A percentile compares a stretch with the other conserved stretches of the same genome.
These are phyloP conservation scores for Drosophila koepferae DNA, from an alignment of 2,888 invertebrate species.

Conservation along the genomic window DNA sequence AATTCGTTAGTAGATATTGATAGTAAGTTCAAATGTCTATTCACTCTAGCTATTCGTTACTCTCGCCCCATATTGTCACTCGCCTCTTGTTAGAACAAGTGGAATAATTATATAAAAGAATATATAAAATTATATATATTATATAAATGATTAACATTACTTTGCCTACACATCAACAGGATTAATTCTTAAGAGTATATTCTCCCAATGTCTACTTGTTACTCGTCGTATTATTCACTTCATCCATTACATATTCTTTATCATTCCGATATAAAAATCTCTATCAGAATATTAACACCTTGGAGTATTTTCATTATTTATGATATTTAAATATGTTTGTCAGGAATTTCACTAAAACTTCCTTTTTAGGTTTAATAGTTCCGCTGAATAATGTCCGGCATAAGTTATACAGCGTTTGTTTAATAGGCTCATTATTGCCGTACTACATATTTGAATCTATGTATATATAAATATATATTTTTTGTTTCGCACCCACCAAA, in stretches of 20 bases:
- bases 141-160: background rate
- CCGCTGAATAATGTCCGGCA: background rate
- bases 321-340: background rate
- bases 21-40: no score
- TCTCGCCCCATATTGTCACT: no score
- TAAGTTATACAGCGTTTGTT: constrained; percentile 1
- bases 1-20: no score
- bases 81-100: no score
- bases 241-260: background rate
- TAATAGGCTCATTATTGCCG: constrained; percentile 8
- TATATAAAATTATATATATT: no score
- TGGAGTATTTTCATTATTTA: background rate
- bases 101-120: no score
- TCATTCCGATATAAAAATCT: background rate
- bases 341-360: background rate
- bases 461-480: constrained; percentile 35
- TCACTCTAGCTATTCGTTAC: no score
- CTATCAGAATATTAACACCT: background rate
- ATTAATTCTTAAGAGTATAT: background rate
- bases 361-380: background rate
- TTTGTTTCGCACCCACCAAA: constrained; percentile 41
- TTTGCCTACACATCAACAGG: background rate
- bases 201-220: background rate
- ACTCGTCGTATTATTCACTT: background rate
- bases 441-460: constrained; percentile 36